Conservation (phyloP, 2,888 invertebrate genomes). For the Molorchus minor region DNA sequence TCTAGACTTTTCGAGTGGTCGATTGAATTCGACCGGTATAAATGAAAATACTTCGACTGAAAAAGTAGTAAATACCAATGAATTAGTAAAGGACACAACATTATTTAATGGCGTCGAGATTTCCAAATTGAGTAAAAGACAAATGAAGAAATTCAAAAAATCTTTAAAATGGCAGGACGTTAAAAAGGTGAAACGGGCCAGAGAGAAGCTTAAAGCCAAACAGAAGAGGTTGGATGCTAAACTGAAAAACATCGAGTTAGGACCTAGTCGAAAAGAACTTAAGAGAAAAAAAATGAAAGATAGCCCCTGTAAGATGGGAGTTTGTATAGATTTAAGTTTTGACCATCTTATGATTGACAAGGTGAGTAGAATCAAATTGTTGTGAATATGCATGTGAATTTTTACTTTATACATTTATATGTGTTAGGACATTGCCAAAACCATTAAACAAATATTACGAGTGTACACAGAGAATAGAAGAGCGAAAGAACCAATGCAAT, state of each 20-base stretch:
- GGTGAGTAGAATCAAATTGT: constrained; percentile 42
- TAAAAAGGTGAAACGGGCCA: constrained; percentile 75
- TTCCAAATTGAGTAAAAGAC: constrained; percentile 58
- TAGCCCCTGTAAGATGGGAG: constrained; percentile 73
- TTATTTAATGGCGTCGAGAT: constrained; percentile 61
- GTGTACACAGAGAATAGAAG: constrained; percentile 92
- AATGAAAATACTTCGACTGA: no score
- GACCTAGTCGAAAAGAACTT: constrained; percentile 82
- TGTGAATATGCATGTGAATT: constrained; percentile 2
- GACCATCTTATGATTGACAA: constrained; percentile 86
- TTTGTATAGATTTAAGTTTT: constrained; percentile 91
- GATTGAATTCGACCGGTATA: no score
- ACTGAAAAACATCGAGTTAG: constrained; percentile 75
- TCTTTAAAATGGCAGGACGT: constrained; percentile 77
- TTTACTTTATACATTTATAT: background rate
- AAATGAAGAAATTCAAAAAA: constrained; percentile 65
- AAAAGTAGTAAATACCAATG: no score
- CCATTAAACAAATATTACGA: constrained; percentile 88
- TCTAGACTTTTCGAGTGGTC: no score
- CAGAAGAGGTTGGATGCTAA: constrained; percentile 75
- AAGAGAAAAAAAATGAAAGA: constrained; percentile 77
- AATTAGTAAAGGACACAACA: constrained; percentile 25
- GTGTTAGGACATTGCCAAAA: constrained; percentile 80
- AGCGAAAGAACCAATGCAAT: constrained; percentile 79
- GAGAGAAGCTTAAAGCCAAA: constrained; percentile 74